A percentile compares a stretch with the other conserved stretches of the same genome.
These are phyloP conservation scores for Apteryx owenii DNA, from an alignment of 2,113 vertebrate genomes.

Conservation along the genomic window DNA sequence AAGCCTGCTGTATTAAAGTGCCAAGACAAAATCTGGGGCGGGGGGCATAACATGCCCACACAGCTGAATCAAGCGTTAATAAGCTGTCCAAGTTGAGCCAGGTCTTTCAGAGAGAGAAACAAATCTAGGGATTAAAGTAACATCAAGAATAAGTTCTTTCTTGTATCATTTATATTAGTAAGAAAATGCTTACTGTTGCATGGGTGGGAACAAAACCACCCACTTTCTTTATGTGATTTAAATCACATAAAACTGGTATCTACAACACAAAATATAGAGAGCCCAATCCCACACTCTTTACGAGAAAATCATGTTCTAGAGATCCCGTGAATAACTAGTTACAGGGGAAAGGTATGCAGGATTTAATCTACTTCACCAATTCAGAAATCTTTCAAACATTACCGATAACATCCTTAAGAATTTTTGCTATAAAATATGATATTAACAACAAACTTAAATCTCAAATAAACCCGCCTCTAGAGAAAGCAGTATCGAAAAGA, in stretches of 20 bases:
- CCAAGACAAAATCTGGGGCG: neutral
- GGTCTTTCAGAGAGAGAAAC: neutral
- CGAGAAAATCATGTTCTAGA: neutral
- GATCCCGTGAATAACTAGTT: neutral
- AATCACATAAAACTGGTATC: neutral
- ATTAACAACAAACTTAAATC: neutral
- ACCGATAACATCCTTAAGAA: neutral
- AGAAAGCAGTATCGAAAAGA: neutral
- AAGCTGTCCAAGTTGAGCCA: neutral
- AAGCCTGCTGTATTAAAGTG: neutral
- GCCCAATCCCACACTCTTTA: neutral
- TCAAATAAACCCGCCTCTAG: neutral
- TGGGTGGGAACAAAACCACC: neutral
- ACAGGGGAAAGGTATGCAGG: neutral
- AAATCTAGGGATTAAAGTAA: neutral
- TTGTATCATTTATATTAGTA: neutral
- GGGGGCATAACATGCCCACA: neutral
- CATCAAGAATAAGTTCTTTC: neutral
- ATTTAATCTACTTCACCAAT: neutral
- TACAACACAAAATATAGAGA: neutral
- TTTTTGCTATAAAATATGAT: neutral
- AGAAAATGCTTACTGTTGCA: neutral
- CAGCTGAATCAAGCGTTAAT: neutral
- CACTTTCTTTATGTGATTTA: neutral
- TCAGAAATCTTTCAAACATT: neutral